phyloP scores from a whole-genome alignment of 2,113 vertebrate genomes.

The Reinhardtius hippoglossoides region DNA sequence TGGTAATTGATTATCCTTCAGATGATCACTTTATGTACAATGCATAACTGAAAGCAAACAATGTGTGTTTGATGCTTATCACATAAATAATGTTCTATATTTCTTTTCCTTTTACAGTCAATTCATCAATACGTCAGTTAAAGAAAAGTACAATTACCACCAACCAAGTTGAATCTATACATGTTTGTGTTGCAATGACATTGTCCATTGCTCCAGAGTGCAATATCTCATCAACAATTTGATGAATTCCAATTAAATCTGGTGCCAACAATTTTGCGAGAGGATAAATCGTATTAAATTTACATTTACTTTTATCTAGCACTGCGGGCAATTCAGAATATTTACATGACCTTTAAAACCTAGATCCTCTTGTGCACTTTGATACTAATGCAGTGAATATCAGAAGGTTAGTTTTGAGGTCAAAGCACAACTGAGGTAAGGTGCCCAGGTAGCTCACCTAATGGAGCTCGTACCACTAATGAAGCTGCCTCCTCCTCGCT shows the following conservation, averaged over 20 bases:
- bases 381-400: too few species aligned
- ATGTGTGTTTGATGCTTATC: background rate
- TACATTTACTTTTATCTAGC: background rate
- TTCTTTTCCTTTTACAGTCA: background rate
- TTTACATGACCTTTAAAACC: too few species aligned
- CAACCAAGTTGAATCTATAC: background rate
- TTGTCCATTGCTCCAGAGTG: background rate
- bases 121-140: background rate
- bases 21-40: background rate
- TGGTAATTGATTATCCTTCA: background rate
- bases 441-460: too few species aligned
- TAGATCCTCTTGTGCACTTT: too few species aligned
- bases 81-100: slow-evolving; percentile 36
- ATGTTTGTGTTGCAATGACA: background rate
- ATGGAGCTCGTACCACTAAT: too few species aligned
- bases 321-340: background rate
- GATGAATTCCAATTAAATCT: background rate
- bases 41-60: background rate
- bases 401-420: too few species aligned
- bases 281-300: background rate
- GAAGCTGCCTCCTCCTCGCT: too few species aligned
- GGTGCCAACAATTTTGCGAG: background rate
- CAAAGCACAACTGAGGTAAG: too few species aligned
- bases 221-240: background rate
- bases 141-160: slow-evolving; percentile 3